Evolutionary conservation across 2,797 vertebrate genomes (phyloP), one percentile per base, ranked within the genome.

Genomic region (Balearica regulorum): DNA sequence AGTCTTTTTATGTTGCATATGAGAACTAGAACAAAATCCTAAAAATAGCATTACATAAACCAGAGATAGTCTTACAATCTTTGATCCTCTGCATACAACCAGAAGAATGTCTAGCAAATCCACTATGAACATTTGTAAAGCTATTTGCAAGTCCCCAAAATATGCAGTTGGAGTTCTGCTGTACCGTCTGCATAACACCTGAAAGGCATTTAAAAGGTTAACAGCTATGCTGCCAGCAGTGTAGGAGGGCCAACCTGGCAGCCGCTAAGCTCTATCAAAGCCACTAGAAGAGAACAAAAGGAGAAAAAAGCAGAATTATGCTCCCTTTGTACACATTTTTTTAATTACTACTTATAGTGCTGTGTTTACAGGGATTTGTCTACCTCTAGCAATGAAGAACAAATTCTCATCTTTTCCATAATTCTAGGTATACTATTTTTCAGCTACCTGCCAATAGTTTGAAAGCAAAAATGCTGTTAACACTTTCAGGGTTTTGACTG

Each of bases 321-420:
- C 19, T 81, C 1, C 0, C 11, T 37, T 80, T 69, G 35, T 19
- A 35, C 7, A 11, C 0, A 0, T 28, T 69, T 72, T 77, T 60
- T 33, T 25, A 26, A n/a, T 70, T 48, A 70, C 24, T 72, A 16
- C 4, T 58, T 44, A 37, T 19, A 70, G 8, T 6, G 6, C 6
- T 3, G n/a, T 44, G 18, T 68, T 82, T 79, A 48, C n/a, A 58
- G 29, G 24, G 7, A 61, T 58, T 73, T 84, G 5, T 61, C 43
- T 71, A 10, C 13, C 25, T 39, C 37, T 53, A 21, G 39, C 22
- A 75, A 41, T 25, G 66, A n/a, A 46, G 53, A 89, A 70, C 10
- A 71, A 84, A 60, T 25, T 57, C 5, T 48, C 13, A 18, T 24
- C 7, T 69, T 94, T 69, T 24, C 1, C 19, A 20, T 19, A 9